These are phyloP conservation scores for Columbina picui DNA, from an alignment of 2,113 vertebrate species.

Conservation along the genomic window DNA sequence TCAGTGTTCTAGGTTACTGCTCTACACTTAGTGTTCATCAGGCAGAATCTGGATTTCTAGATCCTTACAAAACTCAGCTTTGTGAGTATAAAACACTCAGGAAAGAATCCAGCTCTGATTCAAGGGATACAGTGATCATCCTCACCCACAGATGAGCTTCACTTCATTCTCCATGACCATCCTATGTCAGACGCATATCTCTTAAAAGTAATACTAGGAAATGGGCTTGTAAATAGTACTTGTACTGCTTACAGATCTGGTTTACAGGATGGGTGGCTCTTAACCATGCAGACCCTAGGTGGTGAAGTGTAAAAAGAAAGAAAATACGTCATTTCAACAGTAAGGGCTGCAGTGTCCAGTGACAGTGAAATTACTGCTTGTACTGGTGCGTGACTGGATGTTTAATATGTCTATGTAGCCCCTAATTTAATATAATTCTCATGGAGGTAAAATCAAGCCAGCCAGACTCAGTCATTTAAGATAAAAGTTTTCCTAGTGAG, in stretches of 20 bases:
- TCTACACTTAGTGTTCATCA: neutral
- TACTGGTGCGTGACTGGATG: neutral
- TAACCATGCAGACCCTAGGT: neutral
- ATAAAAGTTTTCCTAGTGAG: neutral
- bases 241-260: neutral
- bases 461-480: neutral
- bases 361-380: neutral
- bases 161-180: neutral
- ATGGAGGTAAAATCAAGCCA: neutral
- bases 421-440: neutral
- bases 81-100: neutral
- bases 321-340: neutral
- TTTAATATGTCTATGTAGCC: neutral
- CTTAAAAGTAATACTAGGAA: neutral
- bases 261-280: neutral
- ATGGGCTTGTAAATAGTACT: neutral
- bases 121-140: neutral
- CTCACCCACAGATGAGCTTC: neutral
- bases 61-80: neutral
- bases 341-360: neutral
- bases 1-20: neutral
- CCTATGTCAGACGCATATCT: neutral
- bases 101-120: neutral
- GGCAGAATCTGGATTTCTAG: neutral
- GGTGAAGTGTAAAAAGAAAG: neutral